Base-by-base conservation (phyloP, 2,113 vertebrate species). In the Chamaea fasciata region DNA sequence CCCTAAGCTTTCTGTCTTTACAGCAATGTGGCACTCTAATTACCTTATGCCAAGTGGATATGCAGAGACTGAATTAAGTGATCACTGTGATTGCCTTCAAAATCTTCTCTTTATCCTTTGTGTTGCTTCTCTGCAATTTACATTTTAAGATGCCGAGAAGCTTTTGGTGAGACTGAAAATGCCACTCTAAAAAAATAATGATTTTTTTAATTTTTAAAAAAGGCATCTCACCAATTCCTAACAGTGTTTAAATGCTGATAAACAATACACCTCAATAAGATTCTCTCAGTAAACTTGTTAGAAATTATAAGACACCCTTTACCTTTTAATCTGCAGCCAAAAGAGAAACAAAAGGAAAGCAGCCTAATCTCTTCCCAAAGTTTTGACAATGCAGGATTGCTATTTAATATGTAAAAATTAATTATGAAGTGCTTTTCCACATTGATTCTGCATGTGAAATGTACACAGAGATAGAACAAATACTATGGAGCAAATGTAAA, bases 1-100 rank as follows among this genome's bases (percentile, higher is more conserved):
- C 95, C 97, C 97, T 97, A 97, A 98, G 98, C 97, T 98, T 98
- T 98, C 98, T 98, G 98, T 98, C 98, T 98, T 98, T 98, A 98
- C 97, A 98, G 98, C 97, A 97, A 96, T 97, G 97, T 98, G 98
- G 98, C 98, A 98, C 98, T 98, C 98, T 98, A 98, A 98, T 99
- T 98, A 98, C 98, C 98, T 98, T 98, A 98, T 98, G 98, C 98
- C 98, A 99, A 98, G 98, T 98, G 98, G 98, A 98, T 98, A 98
- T 97, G 98, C 98, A 98, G 97, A 97, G 96, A 98, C 98, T 98
- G 98, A 99, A 98, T 98, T 98, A 98, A 98, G 98, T 98, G 98
- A 98, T 98, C 98, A 98, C 98, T 98, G 97, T 98, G 97, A 98
- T 98, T 98, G 98, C 98, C 98, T 98, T 98, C 98, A 97, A 98